Evolutionary conservation across 30 jellyfish, hydroid and myxozoan species (phyloP).

Genomic region (Cassiopea andromeda): DNA sequence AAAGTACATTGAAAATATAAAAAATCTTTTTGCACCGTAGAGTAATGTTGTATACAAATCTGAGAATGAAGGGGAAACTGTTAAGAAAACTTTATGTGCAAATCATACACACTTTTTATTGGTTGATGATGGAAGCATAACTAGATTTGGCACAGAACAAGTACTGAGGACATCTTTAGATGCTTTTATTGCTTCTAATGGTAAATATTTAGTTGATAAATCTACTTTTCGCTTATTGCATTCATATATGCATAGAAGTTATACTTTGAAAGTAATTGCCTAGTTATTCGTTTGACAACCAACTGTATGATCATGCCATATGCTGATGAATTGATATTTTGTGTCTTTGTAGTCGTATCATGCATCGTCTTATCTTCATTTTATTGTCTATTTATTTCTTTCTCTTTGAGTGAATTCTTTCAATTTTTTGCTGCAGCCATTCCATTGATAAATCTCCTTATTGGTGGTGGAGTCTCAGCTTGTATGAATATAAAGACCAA

Average conservation of each 20-base stretch:
- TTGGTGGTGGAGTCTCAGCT: conserved; percentile 9
- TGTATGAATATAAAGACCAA: conserved; percentile 3
- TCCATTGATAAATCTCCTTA: not conserved
- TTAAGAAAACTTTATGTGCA: not conserved
- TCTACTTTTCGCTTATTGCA: not conserved
- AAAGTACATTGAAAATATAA: not conserved
- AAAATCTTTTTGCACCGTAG: not conserved
- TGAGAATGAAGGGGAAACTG: not conserved
- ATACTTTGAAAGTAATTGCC: too few relatives aligned
- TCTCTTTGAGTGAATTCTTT: too few relatives aligned
- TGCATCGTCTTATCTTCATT: not conserved
- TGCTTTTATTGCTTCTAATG: not conserved
- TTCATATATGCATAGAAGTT: too few relatives aligned
- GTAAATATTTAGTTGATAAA: not conserved
- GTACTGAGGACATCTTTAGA: not conserved
- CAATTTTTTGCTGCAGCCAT: not conserved
- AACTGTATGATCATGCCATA: too few relatives aligned
- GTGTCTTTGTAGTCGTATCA: too few relatives aligned
- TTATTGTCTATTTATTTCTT: not conserved
- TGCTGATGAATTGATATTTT: too few relatives aligned
- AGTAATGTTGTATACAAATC: not conserved
- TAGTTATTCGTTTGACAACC: too few relatives aligned
- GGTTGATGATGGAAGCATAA: conserved; percentile 18
- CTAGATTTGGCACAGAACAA: conserved; percentile 5
- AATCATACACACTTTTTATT: conserved; percentile 19